Conservation (phyloP, 2,888 invertebrate genomes). For the Ichneumoninae sp. region DNA sequence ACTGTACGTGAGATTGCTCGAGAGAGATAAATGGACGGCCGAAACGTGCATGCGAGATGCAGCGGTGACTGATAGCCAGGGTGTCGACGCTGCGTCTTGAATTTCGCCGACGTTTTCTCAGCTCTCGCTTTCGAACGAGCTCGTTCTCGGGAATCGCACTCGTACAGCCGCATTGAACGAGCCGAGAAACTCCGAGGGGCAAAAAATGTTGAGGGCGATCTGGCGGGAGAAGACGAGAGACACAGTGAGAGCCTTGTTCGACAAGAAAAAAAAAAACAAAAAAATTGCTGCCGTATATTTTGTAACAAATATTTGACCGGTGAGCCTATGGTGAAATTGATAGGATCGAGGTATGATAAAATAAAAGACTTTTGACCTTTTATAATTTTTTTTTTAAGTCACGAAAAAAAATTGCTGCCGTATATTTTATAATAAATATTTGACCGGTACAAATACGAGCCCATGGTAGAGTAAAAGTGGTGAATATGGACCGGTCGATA, state of each 20-base stretch:
- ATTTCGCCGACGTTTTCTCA: constrained; percentile 57
- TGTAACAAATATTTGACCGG: constrained; percentile 46
- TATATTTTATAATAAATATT: constrained; percentile 44
- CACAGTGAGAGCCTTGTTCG: constrained; percentile 40
- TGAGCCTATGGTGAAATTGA: not conserved
- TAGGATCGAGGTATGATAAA: too few relatives aligned
- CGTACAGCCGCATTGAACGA: not conserved
- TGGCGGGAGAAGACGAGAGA: constrained; percentile 15
- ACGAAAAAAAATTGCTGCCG: not conserved
- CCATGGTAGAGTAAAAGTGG: not conserved
- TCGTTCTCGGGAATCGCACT: constrained; percentile 26
- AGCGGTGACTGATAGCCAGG: constrained; percentile 4
- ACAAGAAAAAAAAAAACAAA: not conserved
- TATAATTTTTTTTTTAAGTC: too few relatives aligned
- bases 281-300: constrained; percentile 8
- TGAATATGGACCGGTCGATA: too few relatives aligned
- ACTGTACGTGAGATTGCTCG: constrained; percentile 32
- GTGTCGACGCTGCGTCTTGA: constrained; percentile 42
- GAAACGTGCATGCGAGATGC: constrained; percentile 3
- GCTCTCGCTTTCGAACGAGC: constrained; percentile 41
- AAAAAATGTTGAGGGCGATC: constrained; percentile 28
- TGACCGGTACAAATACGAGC: constrained; percentile 8
- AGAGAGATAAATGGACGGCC: constrained; percentile 9
- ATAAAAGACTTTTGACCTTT: too few relatives aligned
- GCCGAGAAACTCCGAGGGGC: not conserved